These are phyloP conservation scores for Lasius platythorax DNA, from an alignment of 2,888 invertebrate genomes.

Conservation along the genomic window DNA sequence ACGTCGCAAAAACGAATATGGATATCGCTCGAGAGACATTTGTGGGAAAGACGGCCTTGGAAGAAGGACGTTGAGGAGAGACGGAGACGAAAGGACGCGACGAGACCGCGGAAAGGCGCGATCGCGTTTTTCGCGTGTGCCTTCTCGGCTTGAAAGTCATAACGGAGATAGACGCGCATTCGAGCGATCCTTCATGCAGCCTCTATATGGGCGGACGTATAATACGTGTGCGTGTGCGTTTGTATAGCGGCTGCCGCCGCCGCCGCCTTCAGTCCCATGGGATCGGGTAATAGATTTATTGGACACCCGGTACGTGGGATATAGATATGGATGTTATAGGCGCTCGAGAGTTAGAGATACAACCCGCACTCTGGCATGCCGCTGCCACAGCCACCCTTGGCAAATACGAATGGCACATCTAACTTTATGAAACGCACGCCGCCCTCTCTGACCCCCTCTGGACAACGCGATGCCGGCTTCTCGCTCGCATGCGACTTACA, in stretches of 20 bases:
- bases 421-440: conserved; percentile 77
- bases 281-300: conserved; percentile 85
- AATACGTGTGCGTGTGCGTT: conserved; percentile 63
- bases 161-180: conserved; percentile 82
- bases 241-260: conserved; percentile 65
- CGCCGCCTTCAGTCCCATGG: conserved; percentile 77
- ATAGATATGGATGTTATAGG: conserved; percentile 82
- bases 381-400: conserved; percentile 62
- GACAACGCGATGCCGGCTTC: conserved; percentile 22
- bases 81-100: conserved; percentile 59
- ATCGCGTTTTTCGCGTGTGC: conserved; percentile 71
- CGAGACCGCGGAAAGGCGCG: conserved; percentile 61
- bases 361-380: conserved; percentile 69
- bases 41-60: neutral
- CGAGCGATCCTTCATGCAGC: conserved; percentile 72
- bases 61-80: conserved; percentile 28
- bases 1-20: conserved; percentile 69
- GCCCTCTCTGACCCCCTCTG: conserved; percentile 40
- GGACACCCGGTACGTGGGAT: conserved; percentile 82
- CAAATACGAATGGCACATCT: conserved; percentile 78
- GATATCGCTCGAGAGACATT: conserved; percentile 63
- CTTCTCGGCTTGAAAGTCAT: conserved; percentile 76
- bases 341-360: conserved; percentile 79
- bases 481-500: conserved; percentile 1
- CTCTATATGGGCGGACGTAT: conserved; percentile 45